Base-by-base conservation (phyloP, 2,888 invertebrate genomes). In the Ennomos fuscantarius region DNA sequence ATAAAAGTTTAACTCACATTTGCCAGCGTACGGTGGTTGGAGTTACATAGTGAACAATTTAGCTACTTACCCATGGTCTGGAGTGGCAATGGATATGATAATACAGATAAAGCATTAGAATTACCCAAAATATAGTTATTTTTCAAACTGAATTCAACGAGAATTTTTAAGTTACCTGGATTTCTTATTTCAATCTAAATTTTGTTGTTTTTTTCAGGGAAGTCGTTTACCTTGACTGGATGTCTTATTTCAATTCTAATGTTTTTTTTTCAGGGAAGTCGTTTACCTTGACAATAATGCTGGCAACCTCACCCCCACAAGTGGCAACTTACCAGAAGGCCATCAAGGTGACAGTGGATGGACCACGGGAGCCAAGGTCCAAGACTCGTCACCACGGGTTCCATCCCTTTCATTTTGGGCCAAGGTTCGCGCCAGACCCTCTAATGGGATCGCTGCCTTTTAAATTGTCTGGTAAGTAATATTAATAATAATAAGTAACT, bases 331-430 rank as follows among this genome's bases (percentile, higher is more conserved):
- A 99, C 86, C 96, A 95, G 81, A 99, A 99, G 87, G 99, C 99
- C 61, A 99, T 99, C 89, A 99, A 99, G 93, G 99, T 99, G 76
- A 99, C 99, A 1, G 99, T 99, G 62, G 99, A 99, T 82, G 99
- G 99, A 52, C 99, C 99, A 0, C 93, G 99, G 67, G 99, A 99
- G 89, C 99, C 99, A 9, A 93, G 99, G 76, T 98, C 98, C 70
- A 98, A 98, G 94, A 96, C 97, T 68, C 94, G 97, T 63, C 97
- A 97, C 82, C 97, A 96, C 78, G 95, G 96, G 63, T 97, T 97
- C 87, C 97, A 97, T 89, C 97, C 97, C 58, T 97, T 97, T 88
- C 97, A 97, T 76, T 97, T 97, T 82, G 97, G 97, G 58, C 96
- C 97, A 34, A 94, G 96, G 63, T 97, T 97, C 82, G 95, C 95